Percentiles rank a stretch among this genome's conserved stretches.
phyloP scores from a whole-genome alignment of 2,797 vertebrate genomes.

The Distichodus sexfasciatus region DNA sequence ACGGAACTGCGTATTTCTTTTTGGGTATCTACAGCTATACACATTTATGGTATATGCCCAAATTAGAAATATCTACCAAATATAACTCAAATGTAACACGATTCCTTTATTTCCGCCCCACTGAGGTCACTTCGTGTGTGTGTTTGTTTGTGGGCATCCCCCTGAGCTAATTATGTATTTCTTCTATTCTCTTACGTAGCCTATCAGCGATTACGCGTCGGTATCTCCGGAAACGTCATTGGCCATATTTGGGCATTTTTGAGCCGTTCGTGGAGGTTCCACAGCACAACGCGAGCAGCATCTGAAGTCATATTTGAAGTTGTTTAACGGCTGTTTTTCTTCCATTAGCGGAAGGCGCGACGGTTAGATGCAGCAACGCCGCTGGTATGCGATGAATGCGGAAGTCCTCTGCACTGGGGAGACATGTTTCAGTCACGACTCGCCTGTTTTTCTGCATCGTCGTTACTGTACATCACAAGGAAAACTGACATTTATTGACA shows the following conservation, averaged over 20 bases:
- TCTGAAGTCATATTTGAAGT: neutral
- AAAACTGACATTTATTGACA: no score
- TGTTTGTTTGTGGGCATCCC: conserved; percentile 31
- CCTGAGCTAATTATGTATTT: conserved; percentile 33
- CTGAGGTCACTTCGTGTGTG: neutral
- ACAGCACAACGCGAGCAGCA: neutral
- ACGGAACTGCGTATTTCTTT: neutral
- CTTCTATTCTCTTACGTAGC: conserved; percentile 25
- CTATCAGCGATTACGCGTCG: conserved; percentile 51
- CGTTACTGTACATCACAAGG: no score
- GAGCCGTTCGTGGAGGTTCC: conserved; percentile 3
- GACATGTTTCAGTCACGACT: no score
- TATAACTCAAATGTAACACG: neutral
- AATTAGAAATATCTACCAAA: neutral
- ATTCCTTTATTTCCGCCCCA: neutral
- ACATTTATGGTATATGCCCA: neutral
- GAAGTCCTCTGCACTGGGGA: neutral
- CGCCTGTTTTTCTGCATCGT: no score
- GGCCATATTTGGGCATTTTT: conserved; percentile 62
- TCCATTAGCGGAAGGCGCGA: neutral
- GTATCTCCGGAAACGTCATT: conserved; percentile 68
- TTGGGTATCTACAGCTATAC: neutral
- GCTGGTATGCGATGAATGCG: conserved; percentile 51
- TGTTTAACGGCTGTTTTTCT: neutral
- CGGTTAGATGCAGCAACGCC: conserved; percentile 10